Percentiles rank a stretch among this genome's conserved stretches.
These are phyloP conservation scores for Crotalus tigris DNA, from an alignment of 2,113 vertebrate genomes.

Conservation along the genomic window DNA sequence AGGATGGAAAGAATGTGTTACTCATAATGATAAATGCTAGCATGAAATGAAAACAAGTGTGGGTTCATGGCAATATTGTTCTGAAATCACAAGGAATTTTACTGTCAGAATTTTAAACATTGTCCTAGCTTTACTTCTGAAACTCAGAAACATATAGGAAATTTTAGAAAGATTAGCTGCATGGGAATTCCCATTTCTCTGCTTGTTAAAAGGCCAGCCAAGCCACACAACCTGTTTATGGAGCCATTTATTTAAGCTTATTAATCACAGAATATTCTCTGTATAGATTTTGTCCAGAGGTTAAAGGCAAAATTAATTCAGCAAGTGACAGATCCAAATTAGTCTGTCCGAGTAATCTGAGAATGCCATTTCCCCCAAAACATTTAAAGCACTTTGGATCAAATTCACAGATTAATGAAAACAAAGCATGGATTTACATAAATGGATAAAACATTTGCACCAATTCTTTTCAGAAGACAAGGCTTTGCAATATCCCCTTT, in stretches of 20 bases:
- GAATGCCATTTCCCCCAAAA: neutral
- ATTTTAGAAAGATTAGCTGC: neutral
- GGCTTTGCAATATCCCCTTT: neutral
- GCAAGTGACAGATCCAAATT: neutral
- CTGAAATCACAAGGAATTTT: constrained; percentile 46
- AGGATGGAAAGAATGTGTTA: constrained; percentile 61
- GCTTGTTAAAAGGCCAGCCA: neutral
- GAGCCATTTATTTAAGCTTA: neutral
- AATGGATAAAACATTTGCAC: neutral
- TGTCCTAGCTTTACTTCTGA: neutral
- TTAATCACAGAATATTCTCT: constrained; percentile 13
- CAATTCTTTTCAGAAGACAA: neutral
- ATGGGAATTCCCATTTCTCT: neutral
- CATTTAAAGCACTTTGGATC: neutral
- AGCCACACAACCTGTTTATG: constrained; percentile 2
- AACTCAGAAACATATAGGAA: neutral
- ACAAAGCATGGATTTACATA: neutral
- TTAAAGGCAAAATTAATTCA: constrained; percentile 9
- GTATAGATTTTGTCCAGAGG: constrained; percentile 2
- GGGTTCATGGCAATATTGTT: constrained; percentile 51
- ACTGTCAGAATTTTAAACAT: constrained; percentile 42
- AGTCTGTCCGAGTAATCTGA: neutral
- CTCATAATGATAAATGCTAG: constrained; percentile 52
- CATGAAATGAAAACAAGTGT: constrained; percentile 44
- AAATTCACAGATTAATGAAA: neutral